These are phyloP conservation scores for Nyctibius bracteatus DNA, from an alignment of 2,113 vertebrate species.

Conservation along the genomic window DNA sequence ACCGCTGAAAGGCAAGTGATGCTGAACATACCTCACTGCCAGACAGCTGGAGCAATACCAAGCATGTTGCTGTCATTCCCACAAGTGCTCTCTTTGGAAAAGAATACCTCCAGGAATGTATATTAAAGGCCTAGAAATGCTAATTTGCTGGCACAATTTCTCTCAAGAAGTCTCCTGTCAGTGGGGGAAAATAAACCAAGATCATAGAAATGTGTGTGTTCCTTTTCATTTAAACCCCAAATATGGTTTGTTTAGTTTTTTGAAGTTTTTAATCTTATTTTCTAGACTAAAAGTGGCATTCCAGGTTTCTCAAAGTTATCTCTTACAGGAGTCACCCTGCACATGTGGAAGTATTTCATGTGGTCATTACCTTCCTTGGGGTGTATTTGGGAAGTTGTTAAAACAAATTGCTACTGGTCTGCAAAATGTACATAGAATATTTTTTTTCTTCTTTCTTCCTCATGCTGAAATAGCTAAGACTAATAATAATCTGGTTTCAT, in stretches of 20 bases:
- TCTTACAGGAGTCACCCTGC: fast-evolving
- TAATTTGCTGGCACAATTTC: conserved; percentile 65
- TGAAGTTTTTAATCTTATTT: background rate
- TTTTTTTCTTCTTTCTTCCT: background rate
- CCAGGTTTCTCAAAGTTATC: background rate
- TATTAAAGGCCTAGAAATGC: conserved; percentile 64
- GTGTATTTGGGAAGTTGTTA: background rate
- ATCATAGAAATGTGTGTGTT: background rate
- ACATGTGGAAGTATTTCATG: fast-evolving
- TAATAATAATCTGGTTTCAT: conserved; percentile 75
- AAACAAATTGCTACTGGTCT: conserved; percentile 44
- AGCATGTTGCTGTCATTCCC: conserved; percentile 40
- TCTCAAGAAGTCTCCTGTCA: conserved; percentile 49
- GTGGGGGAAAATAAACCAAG: background rate
- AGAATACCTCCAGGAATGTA: conserved; percentile 67
- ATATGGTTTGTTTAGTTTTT: fast-evolving
- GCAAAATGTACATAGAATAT: background rate
- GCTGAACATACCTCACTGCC: background rate
- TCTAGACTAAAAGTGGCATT: background rate
- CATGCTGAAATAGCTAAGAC: conserved; percentile 63
- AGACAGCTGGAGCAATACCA: conserved; percentile 30
- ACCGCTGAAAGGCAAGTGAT: background rate
- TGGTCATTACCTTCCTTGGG: background rate
- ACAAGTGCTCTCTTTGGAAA: conserved; percentile 60
- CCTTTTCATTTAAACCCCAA: background rate